Evolutionary conservation across 2,888 invertebrate genomes (phyloP).

Genomic region (Hypercompe scribonia): DNA sequence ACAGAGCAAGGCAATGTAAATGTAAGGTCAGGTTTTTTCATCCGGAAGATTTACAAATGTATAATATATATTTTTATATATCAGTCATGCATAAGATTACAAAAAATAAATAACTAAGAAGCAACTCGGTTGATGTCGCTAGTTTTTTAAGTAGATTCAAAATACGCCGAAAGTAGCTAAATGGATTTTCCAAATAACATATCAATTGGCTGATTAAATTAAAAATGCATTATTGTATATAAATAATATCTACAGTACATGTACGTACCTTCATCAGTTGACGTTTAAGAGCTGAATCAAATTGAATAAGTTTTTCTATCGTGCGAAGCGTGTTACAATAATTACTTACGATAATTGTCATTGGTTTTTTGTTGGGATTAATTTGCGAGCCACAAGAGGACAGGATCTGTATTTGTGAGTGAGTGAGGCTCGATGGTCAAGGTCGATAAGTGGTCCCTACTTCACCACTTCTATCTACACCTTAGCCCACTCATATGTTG

Average conservation of each 20-base stretch:
- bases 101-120: neutral
- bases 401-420: constrained; percentile 67
- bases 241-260: neutral
- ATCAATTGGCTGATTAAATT: neutral
- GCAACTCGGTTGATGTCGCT: too few species aligned
- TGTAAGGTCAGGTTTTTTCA: neutral
- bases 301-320: neutral
- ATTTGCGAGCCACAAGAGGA: constrained; percentile 37
- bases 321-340: constrained; percentile 20
- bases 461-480: constrained; percentile 51
- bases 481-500: constrained; percentile 37
- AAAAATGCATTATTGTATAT: neutral
- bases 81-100: neutral
- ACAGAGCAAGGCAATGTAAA: neutral
- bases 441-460: constrained; percentile 68
- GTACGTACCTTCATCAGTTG: neutral
- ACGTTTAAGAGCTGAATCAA: neutral
- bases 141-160: neutral
- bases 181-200: neutral
- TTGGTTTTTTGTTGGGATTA: constrained; percentile 41
- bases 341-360: constrained; percentile 24
- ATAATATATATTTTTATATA: neutral
- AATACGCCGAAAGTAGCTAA: neutral
- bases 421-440: constrained; percentile 76
- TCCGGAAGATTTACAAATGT: neutral